Base-by-base conservation (phyloP, 1,140 invertebrate species). In the Sarcophaga peregrina region DNA sequence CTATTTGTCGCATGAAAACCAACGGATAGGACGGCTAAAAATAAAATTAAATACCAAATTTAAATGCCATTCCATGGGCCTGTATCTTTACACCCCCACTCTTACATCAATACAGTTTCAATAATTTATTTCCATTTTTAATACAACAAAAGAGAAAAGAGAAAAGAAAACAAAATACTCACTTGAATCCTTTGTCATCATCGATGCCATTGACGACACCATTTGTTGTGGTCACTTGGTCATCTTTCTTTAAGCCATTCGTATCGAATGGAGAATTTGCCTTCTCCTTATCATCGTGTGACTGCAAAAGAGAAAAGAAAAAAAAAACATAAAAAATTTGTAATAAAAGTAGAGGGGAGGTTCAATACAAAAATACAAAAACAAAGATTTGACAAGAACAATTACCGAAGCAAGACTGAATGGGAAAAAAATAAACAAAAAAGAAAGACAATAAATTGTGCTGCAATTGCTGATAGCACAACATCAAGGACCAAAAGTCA, bases 151-250 rank as follows among this genome's bases (percentile, higher is more conserved):
- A 37, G 4, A 37, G 25, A 37, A 37, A 37, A 37, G 4, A 37
- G 25, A 37, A 37, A 37, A 37, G 25, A 37, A n/a, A 20, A 62
- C 5, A 46, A 47, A 17, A 37, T 84, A 95, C 96, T 95, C 90
- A 98, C 96, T 97, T 97, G 91, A 96, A 97, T 83, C 94, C 95
- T 92, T 97, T 96, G 86, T 97, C 96, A 87, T 98, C 97, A 86
- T 98, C 97, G 83, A 93, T 92, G 85, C 92, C 92, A 89, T 93
- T 93, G 54, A 93, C 93, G 83, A 94, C 93, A 78, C 97, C 97
- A 91, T 98, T 98, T 89, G 95, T 94, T 87, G 95, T 93, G 85
- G 95, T 93, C 58, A 93, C 94, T 88, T 93, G 94, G 83, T 93
- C 92, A 85, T 95, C 94, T 85, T 93, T 93, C 86, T 90, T 90